phyloP scores from a whole-genome alignment of 2,888 invertebrate species.

The Amphipoea oculea region DNA sequence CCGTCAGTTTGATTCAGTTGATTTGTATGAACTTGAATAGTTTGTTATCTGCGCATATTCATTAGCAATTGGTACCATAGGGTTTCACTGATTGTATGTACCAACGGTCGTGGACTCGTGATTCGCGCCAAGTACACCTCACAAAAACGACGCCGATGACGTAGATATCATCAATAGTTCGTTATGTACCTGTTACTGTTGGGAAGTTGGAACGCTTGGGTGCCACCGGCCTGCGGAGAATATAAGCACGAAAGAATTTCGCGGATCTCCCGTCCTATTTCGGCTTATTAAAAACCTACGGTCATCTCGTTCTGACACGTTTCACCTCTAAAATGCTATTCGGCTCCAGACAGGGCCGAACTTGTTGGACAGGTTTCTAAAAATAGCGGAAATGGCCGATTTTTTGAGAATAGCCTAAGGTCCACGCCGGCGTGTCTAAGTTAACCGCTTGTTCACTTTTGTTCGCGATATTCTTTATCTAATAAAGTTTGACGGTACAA shows the following conservation, averaged over 20 bases:
- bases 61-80: not conserved
- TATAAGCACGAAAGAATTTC: slow-evolving; percentile 84
- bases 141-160: slow-evolving; percentile 35
- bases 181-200: slow-evolving; percentile 22
- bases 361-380: slow-evolving; percentile 88
- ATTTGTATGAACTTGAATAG: not conserved
- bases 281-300: slow-evolving; percentile 76
- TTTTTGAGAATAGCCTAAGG: slow-evolving; percentile 78
- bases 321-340: slow-evolving; percentile 89
- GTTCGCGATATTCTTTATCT: slow-evolving; percentile 23
- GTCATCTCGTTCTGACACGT: slow-evolving; percentile 85
- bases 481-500: not conserved
- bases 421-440: slow-evolving; percentile 56
- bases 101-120: slow-evolving; percentile 8
- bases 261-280: slow-evolving; percentile 85
- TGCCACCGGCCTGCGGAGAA: slow-evolving; percentile 65
- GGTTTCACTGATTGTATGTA: slow-evolving; percentile 17
- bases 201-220: slow-evolving; percentile 14
- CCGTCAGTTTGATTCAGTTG: not conserved
- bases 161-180: slow-evolving; percentile 43
- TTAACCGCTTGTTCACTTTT: slow-evolving; percentile 41
- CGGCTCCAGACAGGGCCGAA: slow-evolving; percentile 85
- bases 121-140: slow-evolving; percentile 2
- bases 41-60: too few species aligned
- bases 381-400: slow-evolving; percentile 84